phyloP scores from a whole-genome alignment of 2,888 invertebrate species.

The Himalopsyche tibetana region DNA sequence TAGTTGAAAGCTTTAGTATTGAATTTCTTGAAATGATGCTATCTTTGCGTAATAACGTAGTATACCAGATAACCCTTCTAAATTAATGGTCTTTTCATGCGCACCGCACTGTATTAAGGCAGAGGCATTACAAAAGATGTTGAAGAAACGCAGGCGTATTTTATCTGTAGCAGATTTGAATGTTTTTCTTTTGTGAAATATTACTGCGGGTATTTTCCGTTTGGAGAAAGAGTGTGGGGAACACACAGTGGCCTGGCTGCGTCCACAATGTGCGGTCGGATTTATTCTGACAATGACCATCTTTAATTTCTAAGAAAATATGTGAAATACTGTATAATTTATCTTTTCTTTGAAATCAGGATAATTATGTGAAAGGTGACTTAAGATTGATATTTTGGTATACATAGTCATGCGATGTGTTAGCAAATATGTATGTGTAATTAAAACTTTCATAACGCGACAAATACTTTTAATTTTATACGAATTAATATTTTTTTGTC shows the following conservation, averaged over 20 bases:
- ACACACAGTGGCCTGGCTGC: neutral
- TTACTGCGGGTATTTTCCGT: slow-evolving; percentile 29
- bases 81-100: neutral
- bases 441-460: no score
- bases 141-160: slow-evolving; percentile 41
- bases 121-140: neutral
- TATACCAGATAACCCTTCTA: neutral
- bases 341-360: no score
- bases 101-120: slow-evolving; percentile 14
- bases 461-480: no score
- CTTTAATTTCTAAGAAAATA: neutral
- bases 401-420: no score
- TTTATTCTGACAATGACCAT: slow-evolving; percentile 3
- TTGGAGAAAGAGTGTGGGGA: neutral
- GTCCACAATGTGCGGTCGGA: neutral
- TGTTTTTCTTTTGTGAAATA: slow-evolving; percentile 42
- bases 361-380: no score
- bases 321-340: no score
- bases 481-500: no score
- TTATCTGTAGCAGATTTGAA: slow-evolving; percentile 25
- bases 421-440: no score
- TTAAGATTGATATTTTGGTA: no score
- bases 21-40: no score
- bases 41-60: no score
- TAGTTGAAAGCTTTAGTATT: no score